A percentile compares a stretch with the other conserved stretches of the same genome.
Conservation (phyloP, 2,888 invertebrate genomes). For the Amphimallon solstitiale region DNA sequence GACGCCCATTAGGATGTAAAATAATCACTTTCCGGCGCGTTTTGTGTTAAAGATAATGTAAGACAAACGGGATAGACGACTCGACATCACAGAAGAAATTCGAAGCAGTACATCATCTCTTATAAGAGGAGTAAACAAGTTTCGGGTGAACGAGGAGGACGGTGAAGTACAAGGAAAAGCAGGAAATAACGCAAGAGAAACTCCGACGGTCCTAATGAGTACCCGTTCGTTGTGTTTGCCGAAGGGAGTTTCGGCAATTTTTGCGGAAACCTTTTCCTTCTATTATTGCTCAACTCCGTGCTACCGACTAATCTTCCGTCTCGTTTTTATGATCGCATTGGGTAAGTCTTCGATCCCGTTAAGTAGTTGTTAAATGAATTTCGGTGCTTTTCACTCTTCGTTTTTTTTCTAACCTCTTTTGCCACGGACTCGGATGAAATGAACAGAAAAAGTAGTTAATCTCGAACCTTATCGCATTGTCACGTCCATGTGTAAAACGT, state of each 20-base stretch:
- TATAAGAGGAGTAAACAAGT: conserved; percentile 21
- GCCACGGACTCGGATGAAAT: background rate
- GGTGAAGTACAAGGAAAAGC: too few relatives aligned
- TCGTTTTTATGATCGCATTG: conserved; percentile 28
- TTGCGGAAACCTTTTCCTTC: conserved; percentile 26
- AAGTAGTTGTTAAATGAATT: conserved; percentile 24
- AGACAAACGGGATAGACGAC: conserved; percentile 19
- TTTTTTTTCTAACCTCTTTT: background rate
- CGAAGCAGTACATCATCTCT: conserved; percentile 23
- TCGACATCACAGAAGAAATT: background rate
- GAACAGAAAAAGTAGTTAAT: background rate
- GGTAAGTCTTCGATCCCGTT: conserved; percentile 23
- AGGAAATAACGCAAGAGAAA: conserved; percentile 20
- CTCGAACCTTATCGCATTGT: background rate
- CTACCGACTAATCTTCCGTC: conserved; percentile 27
- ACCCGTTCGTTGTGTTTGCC: conserved; percentile 31
- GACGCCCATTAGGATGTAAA: conserved; percentile 18
- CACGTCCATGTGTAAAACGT: too few relatives aligned
- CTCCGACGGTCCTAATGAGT: conserved; percentile 31
- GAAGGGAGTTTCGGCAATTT: conserved; percentile 33
- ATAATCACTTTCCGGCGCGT: conserved; percentile 14
- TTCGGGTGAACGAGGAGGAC: conserved; percentile 5
- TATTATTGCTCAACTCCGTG: conserved; percentile 6
- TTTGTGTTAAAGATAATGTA: conserved; percentile 25
- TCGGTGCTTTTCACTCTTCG: background rate